Conservation (phyloP, 2,113 vertebrate genomes). For the Lagenorhynchus albirostris region DNA sequence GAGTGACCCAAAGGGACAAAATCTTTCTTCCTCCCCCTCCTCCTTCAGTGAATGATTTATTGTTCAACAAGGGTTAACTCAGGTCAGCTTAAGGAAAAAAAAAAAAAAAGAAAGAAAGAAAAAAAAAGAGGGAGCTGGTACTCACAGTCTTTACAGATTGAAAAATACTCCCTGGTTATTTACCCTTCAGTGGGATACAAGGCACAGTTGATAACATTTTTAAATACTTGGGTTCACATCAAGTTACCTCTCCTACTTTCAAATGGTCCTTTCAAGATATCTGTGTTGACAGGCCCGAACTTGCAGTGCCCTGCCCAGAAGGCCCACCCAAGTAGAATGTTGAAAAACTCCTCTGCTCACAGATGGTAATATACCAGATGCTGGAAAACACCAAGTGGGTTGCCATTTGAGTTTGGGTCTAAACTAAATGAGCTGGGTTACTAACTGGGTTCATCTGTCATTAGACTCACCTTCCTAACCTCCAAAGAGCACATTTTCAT, state of each 20-base stretch:
- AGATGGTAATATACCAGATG: conserved; percentile 37
- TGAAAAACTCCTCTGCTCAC: conserved; percentile 2
- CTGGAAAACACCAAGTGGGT: neutral
- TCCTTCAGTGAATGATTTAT: conserved; percentile 7
- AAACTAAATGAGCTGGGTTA: neutral
- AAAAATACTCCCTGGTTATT: neutral
- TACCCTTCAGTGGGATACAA: neutral
- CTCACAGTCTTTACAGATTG: neutral
- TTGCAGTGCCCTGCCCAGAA: neutral
- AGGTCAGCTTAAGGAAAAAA: neutral
- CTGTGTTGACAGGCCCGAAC: conserved; percentile 11
- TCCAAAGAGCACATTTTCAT: neutral
- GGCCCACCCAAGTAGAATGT: conserved; percentile 68
- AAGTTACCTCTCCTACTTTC: conserved; percentile 36
- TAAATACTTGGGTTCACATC: conserved; percentile 43
- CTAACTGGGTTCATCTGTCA: neutral
- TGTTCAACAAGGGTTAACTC: conserved; percentile 28
- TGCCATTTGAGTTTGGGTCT: neutral
- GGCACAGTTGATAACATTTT: conserved; percentile 36
- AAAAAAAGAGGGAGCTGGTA: neutral
- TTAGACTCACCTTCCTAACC: neutral
- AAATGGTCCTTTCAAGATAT: conserved; percentile 45
- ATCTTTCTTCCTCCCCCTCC: neutral
- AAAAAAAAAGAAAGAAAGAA: neutral
- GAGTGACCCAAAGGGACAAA: neutral